Conservation (phyloP, 92 coral and sea anemone species). For the Porites lobata region DNA sequence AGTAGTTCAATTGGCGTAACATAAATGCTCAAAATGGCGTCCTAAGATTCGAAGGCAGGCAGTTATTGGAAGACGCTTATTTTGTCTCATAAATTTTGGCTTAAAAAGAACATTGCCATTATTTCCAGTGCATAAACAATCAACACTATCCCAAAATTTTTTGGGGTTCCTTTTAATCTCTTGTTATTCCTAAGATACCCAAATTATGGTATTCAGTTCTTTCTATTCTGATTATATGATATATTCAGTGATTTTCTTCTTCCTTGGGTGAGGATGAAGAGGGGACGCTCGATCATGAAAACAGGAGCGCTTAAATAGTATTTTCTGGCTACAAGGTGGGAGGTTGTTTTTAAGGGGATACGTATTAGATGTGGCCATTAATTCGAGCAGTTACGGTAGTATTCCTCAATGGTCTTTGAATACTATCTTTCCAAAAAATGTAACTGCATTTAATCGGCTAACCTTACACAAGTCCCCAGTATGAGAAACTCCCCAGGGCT, state of each 20-base stretch:
- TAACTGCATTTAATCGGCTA: background rate
- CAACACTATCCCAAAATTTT: conserved; percentile 4
- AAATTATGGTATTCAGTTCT: conserved; percentile 4
- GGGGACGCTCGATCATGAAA: conserved; percentile 10
- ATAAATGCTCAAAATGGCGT: no score
- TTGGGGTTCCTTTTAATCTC: background rate
- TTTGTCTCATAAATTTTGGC: conserved; percentile 11
- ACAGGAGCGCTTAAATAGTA: conserved; percentile 10
- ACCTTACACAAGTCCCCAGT: background rate
- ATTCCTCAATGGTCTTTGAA: background rate
- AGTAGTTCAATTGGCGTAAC: no score
- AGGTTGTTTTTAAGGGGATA: conserved; percentile 15
- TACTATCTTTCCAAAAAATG: background rate
- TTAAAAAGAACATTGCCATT: conserved; percentile 11
- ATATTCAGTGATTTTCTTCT: conserved; percentile 4
- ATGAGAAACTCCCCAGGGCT: background rate
- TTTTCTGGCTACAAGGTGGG: conserved; percentile 14
- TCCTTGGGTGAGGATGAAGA: conserved; percentile 12
- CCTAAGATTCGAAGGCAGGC: no score
- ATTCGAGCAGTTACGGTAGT: conserved; percentile 10
- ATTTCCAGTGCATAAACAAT: conserved; percentile 15
- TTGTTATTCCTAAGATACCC: conserved; percentile 9
- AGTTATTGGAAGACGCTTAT: background rate
- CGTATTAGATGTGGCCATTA: background rate
- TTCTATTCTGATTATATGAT: conserved; percentile 2